phyloP scores from a whole-genome alignment of 2,888 invertebrate genomes.

The Apodemia hepburni region DNA sequence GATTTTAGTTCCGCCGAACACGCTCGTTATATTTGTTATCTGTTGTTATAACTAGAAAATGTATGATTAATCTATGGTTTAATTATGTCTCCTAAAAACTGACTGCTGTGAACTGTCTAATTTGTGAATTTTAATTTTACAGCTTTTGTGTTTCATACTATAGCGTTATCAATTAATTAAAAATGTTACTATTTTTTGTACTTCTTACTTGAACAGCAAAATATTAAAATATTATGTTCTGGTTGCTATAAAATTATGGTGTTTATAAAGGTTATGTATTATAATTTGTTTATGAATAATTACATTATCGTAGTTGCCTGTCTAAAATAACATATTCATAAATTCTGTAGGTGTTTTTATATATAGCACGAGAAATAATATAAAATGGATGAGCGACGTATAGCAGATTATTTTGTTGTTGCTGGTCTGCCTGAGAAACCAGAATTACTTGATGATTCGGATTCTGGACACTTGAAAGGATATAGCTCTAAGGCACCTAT shows the following conservation, averaged over 20 bases:
- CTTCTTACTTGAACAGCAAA: not conserved
- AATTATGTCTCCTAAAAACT: not conserved
- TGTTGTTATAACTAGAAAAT: no score
- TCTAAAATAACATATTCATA: constrained; percentile 2
- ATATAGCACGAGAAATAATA: constrained; percentile 18
- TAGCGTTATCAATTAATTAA: not conserved
- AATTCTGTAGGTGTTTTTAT: constrained; percentile 22
- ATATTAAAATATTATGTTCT: constrained; percentile 1
- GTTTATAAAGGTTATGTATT: constrained; percentile 8
- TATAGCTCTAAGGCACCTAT: constrained; percentile 94
- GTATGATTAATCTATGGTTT: not conserved
- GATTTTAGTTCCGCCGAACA: no score
- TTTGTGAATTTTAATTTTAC: constrained; percentile 55
- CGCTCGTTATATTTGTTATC: no score
- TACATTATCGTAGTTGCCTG: constrained; percentile 4
- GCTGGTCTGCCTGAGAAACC: constrained; percentile 95
- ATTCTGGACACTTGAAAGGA: constrained; percentile 90
- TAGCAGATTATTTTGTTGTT: constrained; percentile 99
- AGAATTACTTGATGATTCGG: constrained; percentile 88
- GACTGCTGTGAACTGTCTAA: constrained; percentile 29
- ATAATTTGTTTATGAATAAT: constrained; percentile 13
- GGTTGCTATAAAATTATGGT: constrained; percentile 7
- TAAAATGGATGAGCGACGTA: constrained; percentile 90
- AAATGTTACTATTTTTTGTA: constrained; percentile 7
- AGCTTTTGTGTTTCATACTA: constrained; percentile 49